phyloP scores from a whole-genome alignment of 1,140 invertebrate genomes.

The Eciton burchellii region DNA sequence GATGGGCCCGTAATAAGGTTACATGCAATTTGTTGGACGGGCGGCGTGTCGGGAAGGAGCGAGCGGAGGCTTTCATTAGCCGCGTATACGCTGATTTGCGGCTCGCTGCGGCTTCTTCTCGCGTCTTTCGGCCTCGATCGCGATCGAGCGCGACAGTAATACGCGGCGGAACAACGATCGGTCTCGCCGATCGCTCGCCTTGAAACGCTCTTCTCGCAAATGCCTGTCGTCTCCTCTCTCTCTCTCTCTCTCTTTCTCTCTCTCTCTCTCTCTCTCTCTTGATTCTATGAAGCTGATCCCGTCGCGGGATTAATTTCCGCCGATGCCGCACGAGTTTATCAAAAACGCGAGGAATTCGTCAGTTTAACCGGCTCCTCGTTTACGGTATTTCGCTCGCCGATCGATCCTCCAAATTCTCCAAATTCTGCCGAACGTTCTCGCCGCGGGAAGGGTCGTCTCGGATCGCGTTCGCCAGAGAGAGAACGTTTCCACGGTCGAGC shows the following conservation, averaged over 20 bases:
- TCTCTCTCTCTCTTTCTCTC: conserved; percentile 20
- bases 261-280: conserved; percentile 13
- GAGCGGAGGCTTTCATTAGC: conserved; percentile 40
- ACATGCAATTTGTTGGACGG: conserved; percentile 36
- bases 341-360: conserved; percentile 43
- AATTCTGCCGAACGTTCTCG: conserved; percentile 36
- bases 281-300: neutral
- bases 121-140: neutral
- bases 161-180: conserved; percentile 29
- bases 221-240: neutral
- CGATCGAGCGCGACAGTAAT: conserved; percentile 3
- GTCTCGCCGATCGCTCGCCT: conserved; percentile 23
- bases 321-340: conserved; percentile 47
- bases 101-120: neutral
- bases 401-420: conserved; percentile 61
- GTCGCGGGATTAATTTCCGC: conserved; percentile 39
- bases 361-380: conserved; percentile 47
- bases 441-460: conserved; percentile 32
- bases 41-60: conserved; percentile 1
- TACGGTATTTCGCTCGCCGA: conserved; percentile 26
- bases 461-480: too few species aligned
- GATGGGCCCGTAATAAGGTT: conserved; percentile 43
- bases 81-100: conserved; percentile 8
- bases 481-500: too few species aligned
- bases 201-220: neutral